Evolutionary conservation across 92 coral and sea anemone species (phyloP), one percentile per base, ranked within the genome.

Genomic region (Palythoa caribaeorum): DNA sequence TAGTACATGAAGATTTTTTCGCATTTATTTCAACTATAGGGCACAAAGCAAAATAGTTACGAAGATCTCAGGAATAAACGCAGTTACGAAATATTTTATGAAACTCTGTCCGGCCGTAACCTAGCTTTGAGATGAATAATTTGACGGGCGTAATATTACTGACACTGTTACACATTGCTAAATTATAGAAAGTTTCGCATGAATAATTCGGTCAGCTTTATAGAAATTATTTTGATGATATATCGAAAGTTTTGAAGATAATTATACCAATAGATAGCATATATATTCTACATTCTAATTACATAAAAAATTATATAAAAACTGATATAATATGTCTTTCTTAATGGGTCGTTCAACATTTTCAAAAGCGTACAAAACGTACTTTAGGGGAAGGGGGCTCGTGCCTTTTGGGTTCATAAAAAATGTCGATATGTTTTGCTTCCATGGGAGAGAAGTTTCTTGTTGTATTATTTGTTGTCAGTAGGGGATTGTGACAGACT

Each of bases 241-340:
- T 57, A 2, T 57, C 12, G 63, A 57, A 57, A 57, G 69, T 62
- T 62, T 62, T 62, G 69, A 62, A 62, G 69, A 62, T 62, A 62
- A 17, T 17, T 17, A 62, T 14, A 62, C 14, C 69, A 62, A 62
- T 62, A 62, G 35, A 62, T 1, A 62, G 69, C 28, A 62, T 62
- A 62, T 62, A 62, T 62, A 62, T 62, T 62, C n/a, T 62, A 62
- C 69, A 12, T 62, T 62, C 69, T 62, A 62, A 62, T 62, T 62
- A 7, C 69, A 62, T 15, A 62, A 62, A 28, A 28, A 28, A 28
- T 28, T 28, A 28, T 28, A 28, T 28, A 59, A 28, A 28, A 62
- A 62, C 69, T 20, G 20, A 62, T 20, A 62, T n/a, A 62, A 62
- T 62, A 62, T 15, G 69, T 62, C 69, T 62, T 62, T 62, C 69